Conservation (phyloP, 2,797 vertebrate species). For the Pyrocephalus nanus region DNA sequence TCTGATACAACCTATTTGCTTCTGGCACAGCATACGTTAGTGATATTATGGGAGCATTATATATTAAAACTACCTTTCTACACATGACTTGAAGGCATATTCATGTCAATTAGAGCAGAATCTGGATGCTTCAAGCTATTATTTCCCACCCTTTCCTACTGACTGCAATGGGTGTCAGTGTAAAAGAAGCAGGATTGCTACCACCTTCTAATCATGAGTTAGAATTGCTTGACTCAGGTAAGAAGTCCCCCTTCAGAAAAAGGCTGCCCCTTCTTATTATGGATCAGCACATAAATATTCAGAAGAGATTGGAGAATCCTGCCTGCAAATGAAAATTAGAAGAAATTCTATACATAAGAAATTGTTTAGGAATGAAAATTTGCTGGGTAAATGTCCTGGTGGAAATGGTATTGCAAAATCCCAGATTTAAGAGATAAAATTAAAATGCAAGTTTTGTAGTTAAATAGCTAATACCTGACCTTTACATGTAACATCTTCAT, state of each 20-base stretch:
- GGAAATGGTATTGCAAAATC: not conserved
- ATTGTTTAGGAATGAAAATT: not conserved
- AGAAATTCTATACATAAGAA: not conserved
- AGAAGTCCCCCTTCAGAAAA: not conserved
- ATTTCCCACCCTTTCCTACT: not conserved
- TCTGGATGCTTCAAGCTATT: not conserved
- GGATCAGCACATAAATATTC: no score
- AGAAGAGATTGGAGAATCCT: not conserved
- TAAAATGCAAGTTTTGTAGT: not conserved
- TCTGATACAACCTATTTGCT: not conserved
- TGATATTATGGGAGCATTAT: not conserved
- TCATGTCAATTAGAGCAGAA: not conserved
- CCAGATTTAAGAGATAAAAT: not conserved
- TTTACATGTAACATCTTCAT: not conserved
- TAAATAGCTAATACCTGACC: not conserved
- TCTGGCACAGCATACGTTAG: not conserved
- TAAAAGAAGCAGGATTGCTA: not conserved
- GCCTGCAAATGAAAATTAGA: not conserved
- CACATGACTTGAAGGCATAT: not conserved
- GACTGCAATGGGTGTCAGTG: not conserved
- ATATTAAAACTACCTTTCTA: slow-evolving; percentile 21
- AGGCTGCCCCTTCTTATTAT: accelerated
- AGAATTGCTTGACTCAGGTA: not conserved
- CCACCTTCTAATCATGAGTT: not conserved
- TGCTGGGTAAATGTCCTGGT: not conserved